Percentiles rank a stretch among this genome's conserved stretches.
Conservation (phyloP, 2,888 invertebrate species). For the Cheilosia urbana region DNA sequence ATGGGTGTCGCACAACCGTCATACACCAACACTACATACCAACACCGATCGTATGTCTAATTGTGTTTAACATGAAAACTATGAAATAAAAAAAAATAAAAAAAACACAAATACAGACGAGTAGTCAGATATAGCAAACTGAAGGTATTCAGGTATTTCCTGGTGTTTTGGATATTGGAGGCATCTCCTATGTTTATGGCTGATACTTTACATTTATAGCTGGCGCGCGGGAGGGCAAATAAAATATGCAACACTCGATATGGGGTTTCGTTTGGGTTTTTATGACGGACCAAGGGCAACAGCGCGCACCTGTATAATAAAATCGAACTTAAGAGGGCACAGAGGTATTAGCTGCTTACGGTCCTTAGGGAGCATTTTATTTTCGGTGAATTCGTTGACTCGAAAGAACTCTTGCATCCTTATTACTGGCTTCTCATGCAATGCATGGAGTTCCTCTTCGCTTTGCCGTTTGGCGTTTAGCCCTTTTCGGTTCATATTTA, state of each 20-base stretch:
- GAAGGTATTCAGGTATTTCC: slow-evolving; percentile 26
- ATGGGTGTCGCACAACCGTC: slow-evolving; percentile 24
- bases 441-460: slow-evolving; percentile 43
- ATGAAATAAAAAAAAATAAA: slow-evolving; percentile 47
- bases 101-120: slow-evolving; percentile 22
- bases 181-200: slow-evolving; percentile 64
- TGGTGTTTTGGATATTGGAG: slow-evolving; percentile 21
- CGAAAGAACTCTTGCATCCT: slow-evolving; percentile 54
- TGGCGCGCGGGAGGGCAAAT: slow-evolving; percentile 44
- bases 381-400: slow-evolving; percentile 29
- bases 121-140: neutral
- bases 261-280: slow-evolving; percentile 59
- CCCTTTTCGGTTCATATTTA: slow-evolving; percentile 68
- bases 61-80: slow-evolving; percentile 61
- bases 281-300: slow-evolving; percentile 46
- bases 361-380: slow-evolving; percentile 64
- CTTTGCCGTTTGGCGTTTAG: slow-evolving; percentile 45
- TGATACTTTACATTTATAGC: slow-evolving; percentile 66
- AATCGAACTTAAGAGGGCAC: slow-evolving; percentile 73
- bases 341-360: slow-evolving; percentile 60
- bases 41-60: slow-evolving; percentile 48
- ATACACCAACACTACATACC: neutral
- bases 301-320: slow-evolving; percentile 68
- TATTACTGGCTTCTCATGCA: slow-evolving; percentile 61
- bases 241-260: slow-evolving; percentile 71